Percentiles rank a stretch among this genome's conserved stretches.
These are phyloP conservation scores for Hormiphora californensis DNA, from an alignment of 37 sponge, comb jelly and placozoan genomes.

Conservation along the genomic window DNA sequence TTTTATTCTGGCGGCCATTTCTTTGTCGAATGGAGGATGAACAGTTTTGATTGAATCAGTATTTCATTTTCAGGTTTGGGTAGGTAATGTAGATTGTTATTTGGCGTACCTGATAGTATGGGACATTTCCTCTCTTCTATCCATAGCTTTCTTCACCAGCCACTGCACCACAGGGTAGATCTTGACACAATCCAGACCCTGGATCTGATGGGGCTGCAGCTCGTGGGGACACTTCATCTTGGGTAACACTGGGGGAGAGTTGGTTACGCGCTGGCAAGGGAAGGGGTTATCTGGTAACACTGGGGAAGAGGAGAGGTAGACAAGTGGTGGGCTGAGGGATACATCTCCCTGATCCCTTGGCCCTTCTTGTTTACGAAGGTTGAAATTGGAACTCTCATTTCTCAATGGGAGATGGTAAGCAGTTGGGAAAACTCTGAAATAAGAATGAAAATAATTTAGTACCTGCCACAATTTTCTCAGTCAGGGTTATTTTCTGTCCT, in stretches of 20 bases:
- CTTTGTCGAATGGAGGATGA: not conserved
- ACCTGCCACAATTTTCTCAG: conserved; percentile 94
- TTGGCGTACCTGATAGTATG: conserved; percentile 65
- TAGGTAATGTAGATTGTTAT: not conserved
- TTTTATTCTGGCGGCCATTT: not conserved
- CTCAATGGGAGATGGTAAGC: no score
- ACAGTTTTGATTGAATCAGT: not conserved
- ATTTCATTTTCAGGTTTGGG: not conserved
- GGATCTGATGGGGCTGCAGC: conserved; percentile 98
- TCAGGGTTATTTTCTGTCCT: conserved; percentile 97
- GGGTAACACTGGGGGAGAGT: conserved; percentile 65
- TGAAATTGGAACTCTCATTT: no score
- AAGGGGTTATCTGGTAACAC: no score
- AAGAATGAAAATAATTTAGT: no score
- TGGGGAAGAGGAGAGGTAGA: no score
- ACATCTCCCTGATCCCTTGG: no score
- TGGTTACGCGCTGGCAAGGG: no score
- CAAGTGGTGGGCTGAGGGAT: no score
- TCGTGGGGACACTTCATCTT: conserved; percentile 96
- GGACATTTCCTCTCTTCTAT: conserved; percentile 88
- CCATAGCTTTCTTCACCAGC: conserved; percentile 93
- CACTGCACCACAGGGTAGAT: conserved; percentile 98
- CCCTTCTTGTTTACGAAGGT: no score
- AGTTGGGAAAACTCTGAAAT: no score
- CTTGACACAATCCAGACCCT: conserved; percentile 94